A percentile compares a stretch with the other conserved stretches of the same genome.
Evolutionary conservation across 2,888 invertebrate species (phyloP).

Genomic region (Phalera bucephala): DNA sequence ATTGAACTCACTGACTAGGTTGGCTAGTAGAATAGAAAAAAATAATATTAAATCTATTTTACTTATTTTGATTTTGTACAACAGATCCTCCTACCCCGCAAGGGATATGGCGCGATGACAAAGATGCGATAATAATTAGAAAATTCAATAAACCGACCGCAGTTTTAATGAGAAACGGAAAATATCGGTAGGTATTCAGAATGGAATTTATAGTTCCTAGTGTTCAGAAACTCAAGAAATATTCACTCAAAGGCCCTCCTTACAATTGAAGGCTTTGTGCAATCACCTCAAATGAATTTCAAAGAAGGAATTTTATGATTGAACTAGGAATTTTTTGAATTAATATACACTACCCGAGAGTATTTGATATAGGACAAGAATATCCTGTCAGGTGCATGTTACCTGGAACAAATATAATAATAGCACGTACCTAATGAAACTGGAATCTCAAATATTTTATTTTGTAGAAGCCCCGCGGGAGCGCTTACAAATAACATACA

Average conservation of each 20-base stretch:
- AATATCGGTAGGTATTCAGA: slow-evolving; percentile 18
- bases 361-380: slow-evolving; percentile 64
- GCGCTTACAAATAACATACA: too few relatives aligned
- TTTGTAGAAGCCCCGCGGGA: too few relatives aligned
- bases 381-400: not conserved
- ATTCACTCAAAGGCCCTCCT: slow-evolving; percentile 34
- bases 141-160: too few relatives aligned
- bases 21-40: not conserved
- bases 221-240: slow-evolving; percentile 28
- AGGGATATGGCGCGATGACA: too few relatives aligned
- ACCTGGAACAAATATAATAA: too few relatives aligned
- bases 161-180: not conserved
- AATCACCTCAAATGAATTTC: slow-evolving; percentile 61
- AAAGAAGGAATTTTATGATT: slow-evolving; percentile 48
- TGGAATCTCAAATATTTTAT: too few relatives aligned
- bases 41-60: too few relatives aligned
- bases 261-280: slow-evolving; percentile 54
- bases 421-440: too few relatives aligned
- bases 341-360: slow-evolving; percentile 57
- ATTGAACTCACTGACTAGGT: not conserved
- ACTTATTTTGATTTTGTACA: not conserved
- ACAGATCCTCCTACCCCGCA: slow-evolving; percentile 3
- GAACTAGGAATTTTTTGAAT: slow-evolving; percentile 54
- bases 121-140: not conserved
- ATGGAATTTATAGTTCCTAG: slow-evolving; percentile 29